Evolutionary conservation across 2,113 vertebrate species (phyloP).

Genomic region (Martes martes): DNA sequence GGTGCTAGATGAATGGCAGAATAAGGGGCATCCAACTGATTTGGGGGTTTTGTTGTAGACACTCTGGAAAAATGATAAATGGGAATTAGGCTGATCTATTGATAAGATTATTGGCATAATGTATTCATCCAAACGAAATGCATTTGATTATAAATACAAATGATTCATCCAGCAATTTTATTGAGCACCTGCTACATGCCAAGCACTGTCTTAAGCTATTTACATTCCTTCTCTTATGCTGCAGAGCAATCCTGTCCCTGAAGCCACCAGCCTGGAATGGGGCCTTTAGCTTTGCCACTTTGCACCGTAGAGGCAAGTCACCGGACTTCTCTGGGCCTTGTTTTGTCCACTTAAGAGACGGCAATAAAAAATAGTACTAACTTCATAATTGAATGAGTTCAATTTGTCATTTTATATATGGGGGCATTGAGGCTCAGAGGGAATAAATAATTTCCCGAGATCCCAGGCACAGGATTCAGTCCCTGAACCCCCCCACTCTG

Average conservation of each 20-base stretch:
- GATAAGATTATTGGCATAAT: background rate
- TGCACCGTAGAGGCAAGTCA: background rate
- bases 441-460: slow-evolving; percentile 30
- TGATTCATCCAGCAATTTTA: background rate
- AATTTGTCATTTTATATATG: background rate
- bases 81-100: background rate
- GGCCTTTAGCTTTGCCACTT: background rate
- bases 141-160: background rate
- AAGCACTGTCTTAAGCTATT: background rate
- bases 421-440: background rate
- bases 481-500: background rate
- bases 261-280: background rate
- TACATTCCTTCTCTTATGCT: too few relatives aligned
- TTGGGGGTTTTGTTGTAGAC: background rate
- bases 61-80: background rate
- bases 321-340: background rate
- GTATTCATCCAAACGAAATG: background rate
- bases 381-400: slow-evolving; percentile 2
- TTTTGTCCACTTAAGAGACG: background rate
- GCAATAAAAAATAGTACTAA: background rate
- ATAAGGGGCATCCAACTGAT: background rate
- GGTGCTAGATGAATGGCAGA: background rate
- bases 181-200: background rate
- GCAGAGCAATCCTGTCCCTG: background rate
- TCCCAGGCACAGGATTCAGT: background rate